A percentile compares a stretch with the other conserved stretches of the same genome.
These are phyloP conservation scores for Sycon ciliatum DNA, from an alignment of 37 sponge, comb jelly and placozoan species.

Conservation along the genomic window DNA sequence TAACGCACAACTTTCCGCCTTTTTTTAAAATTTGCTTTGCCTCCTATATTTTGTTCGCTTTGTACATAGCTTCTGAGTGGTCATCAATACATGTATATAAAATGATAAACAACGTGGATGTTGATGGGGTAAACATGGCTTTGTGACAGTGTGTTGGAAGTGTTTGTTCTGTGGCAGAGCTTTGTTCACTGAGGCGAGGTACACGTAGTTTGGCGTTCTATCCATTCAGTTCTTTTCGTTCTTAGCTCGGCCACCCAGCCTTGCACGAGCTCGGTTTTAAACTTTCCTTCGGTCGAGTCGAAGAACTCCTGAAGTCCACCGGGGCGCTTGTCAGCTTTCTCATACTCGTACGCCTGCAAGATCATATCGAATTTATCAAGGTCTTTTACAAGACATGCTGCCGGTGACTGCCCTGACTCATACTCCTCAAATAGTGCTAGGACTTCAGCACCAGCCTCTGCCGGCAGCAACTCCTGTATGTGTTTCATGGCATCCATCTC, in stretches of 20 bases:
- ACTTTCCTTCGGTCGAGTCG: constrained; percentile 63
- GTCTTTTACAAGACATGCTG: constrained; percentile 72
- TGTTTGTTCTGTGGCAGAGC: too few relatives aligned
- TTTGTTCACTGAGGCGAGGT: too few relatives aligned
- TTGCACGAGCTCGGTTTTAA: not conserved
- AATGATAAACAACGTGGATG: too few relatives aligned
- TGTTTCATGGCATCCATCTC: constrained; percentile 47
- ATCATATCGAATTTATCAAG: constrained; percentile 93
- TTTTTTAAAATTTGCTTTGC: too few relatives aligned
- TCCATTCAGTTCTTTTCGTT: too few relatives aligned
- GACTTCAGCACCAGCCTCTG: constrained; percentile 30
- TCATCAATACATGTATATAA: too few relatives aligned
- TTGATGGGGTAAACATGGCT: too few relatives aligned
- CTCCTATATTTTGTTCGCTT: too few relatives aligned
- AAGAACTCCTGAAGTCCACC: constrained; percentile 58
- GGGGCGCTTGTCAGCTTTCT: constrained; percentile 40
- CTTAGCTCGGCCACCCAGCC: not conserved
- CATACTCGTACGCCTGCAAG: constrained; percentile 90
- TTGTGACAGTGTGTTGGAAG: too few relatives aligned
- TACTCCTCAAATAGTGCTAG: constrained; percentile 65
- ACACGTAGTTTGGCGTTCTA: too few relatives aligned
- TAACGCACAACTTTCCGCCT: too few relatives aligned
- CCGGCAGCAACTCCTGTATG: constrained; percentile 1
- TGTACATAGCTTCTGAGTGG: too few relatives aligned
- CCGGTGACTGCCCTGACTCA: constrained; percentile 61